Base-by-base conservation (phyloP, 1,140 invertebrate genomes). In the Elysia chlorotica region DNA sequence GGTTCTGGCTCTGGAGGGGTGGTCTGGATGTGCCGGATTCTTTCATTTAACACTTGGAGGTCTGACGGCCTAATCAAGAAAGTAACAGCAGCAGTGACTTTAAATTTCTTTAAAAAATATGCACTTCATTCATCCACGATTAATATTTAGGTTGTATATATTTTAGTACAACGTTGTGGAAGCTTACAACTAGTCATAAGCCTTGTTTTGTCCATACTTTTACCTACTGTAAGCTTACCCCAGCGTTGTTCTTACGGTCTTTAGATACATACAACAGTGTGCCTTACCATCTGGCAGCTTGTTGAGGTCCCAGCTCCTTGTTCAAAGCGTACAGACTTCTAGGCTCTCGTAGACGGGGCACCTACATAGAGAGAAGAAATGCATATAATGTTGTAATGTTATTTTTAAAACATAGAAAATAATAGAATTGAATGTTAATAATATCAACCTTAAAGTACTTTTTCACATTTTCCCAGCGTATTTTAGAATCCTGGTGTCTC, bases 61-160 rank as follows among this genome's bases (percentile, higher is more conserved):
- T 96, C 94, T 23, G 93, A 92, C 14, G 95, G 95, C 95, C 95
- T 85, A 73, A 71, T 73, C n/a, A n/a, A n/a, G n/a, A n/a, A n/a
- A n/a, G n/a, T n/a, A n/a, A n/a, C n/a, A n/a, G n/a, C n/a, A n/a
- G n/a, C n/a, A n/a, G n/a, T n/a, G n/a, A n/a, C n/a, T n/a, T n/a
- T n/a, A n/a, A n/a, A n/a, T n/a, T n/a, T n/a, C n/a, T n/a, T n/a
- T n/a, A n/a, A n/a, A n/a, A n/a, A n/a, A n/a, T n/a, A n/a, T n/a
- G n/a, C n/a, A n/a, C n/a, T n/a, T n/a, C n/a, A n/a, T n/a, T n/a
- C n/a, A n/a, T n/a, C n/a, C n/a, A n/a, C n/a, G n/a, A n/a, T n/a
- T n/a, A n/a, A n/a, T n/a, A n/a, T n/a, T n/a, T n/a, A n/a, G n/a
- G n/a, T n/a, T n/a, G n/a, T n/a, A n/a, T n/a, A n/a, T n/a, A n/a